A percentile compares a stretch with the other conserved stretches of the same genome.
Evolutionary conservation across 2,797 vertebrate species (phyloP).

Genomic region (Aeoliscus strigatus): DNA sequence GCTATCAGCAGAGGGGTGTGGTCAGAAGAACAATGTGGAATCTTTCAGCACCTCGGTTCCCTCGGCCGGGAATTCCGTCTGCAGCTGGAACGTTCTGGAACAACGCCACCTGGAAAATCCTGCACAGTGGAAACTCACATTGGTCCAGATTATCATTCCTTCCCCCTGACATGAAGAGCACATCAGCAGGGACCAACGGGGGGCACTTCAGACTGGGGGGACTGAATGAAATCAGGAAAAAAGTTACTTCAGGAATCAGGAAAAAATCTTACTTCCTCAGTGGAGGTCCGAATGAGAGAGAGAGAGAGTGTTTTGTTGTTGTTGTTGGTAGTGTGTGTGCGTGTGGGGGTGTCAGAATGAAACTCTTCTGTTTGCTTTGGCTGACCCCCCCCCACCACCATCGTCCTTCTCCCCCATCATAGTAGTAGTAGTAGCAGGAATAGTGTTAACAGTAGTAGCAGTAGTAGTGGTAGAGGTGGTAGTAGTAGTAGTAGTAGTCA

Average conservation of each 20-base stretch:
- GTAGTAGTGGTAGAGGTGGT: too few species aligned
- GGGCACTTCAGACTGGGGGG: conserved; percentile 33
- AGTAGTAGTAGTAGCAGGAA: too few species aligned
- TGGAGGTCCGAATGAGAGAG: too few species aligned
- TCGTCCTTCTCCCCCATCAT: conserved; percentile 10
- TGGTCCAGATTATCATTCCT: conserved; percentile 92
- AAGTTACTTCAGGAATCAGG: too few species aligned
- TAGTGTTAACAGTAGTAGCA: too few species aligned
- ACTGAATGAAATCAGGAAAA: too few species aligned
- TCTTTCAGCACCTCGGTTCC: conserved; percentile 81
- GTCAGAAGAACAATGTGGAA: conserved; percentile 79
- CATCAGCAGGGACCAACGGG: conserved; percentile 82
- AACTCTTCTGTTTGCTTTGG: conserved; percentile 80
- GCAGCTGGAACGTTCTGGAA: conserved; percentile 85
- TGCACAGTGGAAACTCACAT: conserved; percentile 91
- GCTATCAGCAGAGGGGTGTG: conserved; percentile 33
- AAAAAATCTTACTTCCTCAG: too few species aligned
- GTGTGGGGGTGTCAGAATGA: conserved; percentile 65
- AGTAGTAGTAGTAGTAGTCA: too few species aligned
- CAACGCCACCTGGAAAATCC: conserved; percentile 89
- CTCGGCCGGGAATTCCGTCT: conserved; percentile 77
- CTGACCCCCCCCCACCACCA: conserved; percentile 48
- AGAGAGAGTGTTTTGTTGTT: too few species aligned
- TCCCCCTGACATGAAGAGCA: conserved; percentile 88
- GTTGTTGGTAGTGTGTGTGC: too few species aligned